Percentiles rank a stretch among this genome's conserved stretches.
These are phyloP conservation scores for Gobio occitaniae DNA, from an alignment of 2,797 vertebrate species.

Conservation along the genomic window DNA sequence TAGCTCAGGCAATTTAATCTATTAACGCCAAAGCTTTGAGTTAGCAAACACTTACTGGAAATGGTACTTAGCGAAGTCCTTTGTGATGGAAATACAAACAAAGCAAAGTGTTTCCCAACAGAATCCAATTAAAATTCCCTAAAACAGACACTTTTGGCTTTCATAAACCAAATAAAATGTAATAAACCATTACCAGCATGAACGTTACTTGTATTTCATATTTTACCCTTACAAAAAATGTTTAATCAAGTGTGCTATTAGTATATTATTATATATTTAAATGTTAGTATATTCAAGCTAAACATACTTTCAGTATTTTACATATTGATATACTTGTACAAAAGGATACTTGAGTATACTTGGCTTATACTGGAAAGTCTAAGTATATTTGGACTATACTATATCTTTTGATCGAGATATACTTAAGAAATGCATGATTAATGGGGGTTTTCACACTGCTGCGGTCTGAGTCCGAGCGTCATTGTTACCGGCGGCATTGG, in stretches of 20 bases:
- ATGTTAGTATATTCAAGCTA: background rate
- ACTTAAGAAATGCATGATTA: background rate
- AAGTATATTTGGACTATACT: background rate
- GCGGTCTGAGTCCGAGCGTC: background rate
- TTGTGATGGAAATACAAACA: slow-evolving; percentile 18
- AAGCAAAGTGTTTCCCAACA: background rate
- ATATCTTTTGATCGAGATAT: background rate
- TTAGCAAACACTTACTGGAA: slow-evolving; percentile 23
- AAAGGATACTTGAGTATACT: background rate
- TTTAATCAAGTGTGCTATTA: background rate
- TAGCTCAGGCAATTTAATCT: slow-evolving; percentile 37
- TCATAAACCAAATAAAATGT: background rate
- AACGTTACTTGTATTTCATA: background rate
- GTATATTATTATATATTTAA: background rate
- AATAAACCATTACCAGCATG: background rate
- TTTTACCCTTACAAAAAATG: background rate
- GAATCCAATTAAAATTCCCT: background rate
- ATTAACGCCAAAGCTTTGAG: slow-evolving; percentile 8
- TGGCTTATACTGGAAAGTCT: background rate
- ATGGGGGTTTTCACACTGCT: too few species aligned
- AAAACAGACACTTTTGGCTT: background rate
- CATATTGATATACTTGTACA: background rate
- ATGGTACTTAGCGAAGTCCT: background rate
- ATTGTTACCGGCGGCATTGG: background rate
- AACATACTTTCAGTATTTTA: background rate